phyloP scores from a whole-genome alignment of 2,113 vertebrate genomes.

The Catharus minimus region DNA sequence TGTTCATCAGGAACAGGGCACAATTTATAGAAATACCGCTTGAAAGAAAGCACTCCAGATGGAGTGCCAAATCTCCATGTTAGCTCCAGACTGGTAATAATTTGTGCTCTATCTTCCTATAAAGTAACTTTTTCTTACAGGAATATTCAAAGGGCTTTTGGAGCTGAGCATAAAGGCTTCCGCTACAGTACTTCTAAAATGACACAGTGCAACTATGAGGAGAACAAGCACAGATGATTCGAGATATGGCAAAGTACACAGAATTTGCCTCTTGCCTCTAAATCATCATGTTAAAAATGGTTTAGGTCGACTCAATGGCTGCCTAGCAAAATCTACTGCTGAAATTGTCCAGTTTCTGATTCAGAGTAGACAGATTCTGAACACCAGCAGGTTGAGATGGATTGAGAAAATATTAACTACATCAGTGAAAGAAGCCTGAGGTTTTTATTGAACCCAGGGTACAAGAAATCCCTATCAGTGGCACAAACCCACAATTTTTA shows the following conservation, averaged over 20 bases:
- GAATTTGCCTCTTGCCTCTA: neutral
- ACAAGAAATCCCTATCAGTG: neutral
- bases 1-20: neutral
- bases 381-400: fast-evolving
- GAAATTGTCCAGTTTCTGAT: neutral
- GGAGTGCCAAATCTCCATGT: neutral
- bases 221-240: neutral
- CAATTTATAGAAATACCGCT: conserved; percentile 1
- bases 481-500: neutral
- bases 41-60: conserved; percentile 20
- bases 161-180: neutral
- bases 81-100: neutral
- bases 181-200: neutral
- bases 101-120: neutral
- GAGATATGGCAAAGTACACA: neutral
- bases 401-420: neutral
- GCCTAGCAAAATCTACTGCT: neutral
- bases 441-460: neutral
- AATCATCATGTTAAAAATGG: neutral
- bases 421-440: neutral
- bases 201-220: neutral
- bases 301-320: neutral
- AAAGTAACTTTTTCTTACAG: neutral
- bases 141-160: neutral
- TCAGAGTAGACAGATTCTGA: neutral